Evolutionary conservation across 2,113 vertebrate species (phyloP).

Genomic region (chimpanzee (Pan troglodytes)): NHGRI_mPanTro3-v2.1_pri NC_072411.2:61444001-61444500

Average conservation of each 20-base stretch:
- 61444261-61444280: neutral
- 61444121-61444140: no score
- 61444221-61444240: neutral
- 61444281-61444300: neutral
- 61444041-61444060: no score
- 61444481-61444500: neutral
- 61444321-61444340: conserved; percentile 21
- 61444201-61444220: neutral
- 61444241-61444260: neutral
- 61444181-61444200: neutral
- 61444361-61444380: neutral
- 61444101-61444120: no score
- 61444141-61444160: neutral
- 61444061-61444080: no score
- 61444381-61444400: neutral
- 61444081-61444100: no score
- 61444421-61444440: neutral
- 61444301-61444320: neutral
- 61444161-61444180: neutral
- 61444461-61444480: neutral
- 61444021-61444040: no score
- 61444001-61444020: no score
- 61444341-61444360: neutral
- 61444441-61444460: neutral
- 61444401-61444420: neutral